Conservation (phyloP, 2,888 invertebrate genomes). For the Nymphalis polychloros region DNA sequence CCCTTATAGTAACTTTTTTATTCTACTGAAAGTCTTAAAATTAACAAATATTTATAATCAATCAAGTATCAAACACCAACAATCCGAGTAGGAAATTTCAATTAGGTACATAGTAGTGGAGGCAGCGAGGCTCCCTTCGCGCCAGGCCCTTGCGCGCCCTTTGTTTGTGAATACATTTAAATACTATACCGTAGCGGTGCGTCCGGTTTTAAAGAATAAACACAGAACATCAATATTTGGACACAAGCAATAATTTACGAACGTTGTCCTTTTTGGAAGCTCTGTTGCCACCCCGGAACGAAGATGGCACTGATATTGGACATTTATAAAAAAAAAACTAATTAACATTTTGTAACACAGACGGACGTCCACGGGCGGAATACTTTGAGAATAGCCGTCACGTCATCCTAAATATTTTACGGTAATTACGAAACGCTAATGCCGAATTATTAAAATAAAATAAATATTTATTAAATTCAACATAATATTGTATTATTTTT, state of each 20-base stretch:
- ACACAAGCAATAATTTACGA: conserved; percentile 67
- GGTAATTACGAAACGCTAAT: too few species aligned
- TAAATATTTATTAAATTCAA: too few species aligned
- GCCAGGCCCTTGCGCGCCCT: conserved; percentile 59
- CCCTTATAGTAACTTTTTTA: too few species aligned
- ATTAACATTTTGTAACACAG: not conserved
- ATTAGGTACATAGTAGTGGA: conserved; percentile 72
- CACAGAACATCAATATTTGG: conserved; percentile 64
- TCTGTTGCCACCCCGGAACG: conserved; percentile 30
- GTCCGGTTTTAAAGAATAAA: conserved; percentile 65
- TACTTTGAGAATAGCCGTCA: too few species aligned
- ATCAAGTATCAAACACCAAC: conserved; percentile 56
- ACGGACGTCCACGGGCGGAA: not conserved
- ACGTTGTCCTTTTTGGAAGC: conserved; percentile 49
- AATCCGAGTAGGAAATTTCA: conserved; percentile 58
- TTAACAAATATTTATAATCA: conserved; percentile 5
- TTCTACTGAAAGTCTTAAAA: not conserved
- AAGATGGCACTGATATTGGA: not conserved
- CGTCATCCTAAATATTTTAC: too few species aligned
- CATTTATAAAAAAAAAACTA: not conserved
- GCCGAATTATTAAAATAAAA: too few species aligned
- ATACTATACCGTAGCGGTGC: conserved; percentile 64
- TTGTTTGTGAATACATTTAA: conserved; percentile 80
- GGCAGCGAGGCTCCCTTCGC: conserved; percentile 64
- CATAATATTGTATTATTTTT: too few species aligned